Evolutionary conservation across 2,113 vertebrate species (phyloP).

Genomic region (Baryphthengus martii): DNA sequence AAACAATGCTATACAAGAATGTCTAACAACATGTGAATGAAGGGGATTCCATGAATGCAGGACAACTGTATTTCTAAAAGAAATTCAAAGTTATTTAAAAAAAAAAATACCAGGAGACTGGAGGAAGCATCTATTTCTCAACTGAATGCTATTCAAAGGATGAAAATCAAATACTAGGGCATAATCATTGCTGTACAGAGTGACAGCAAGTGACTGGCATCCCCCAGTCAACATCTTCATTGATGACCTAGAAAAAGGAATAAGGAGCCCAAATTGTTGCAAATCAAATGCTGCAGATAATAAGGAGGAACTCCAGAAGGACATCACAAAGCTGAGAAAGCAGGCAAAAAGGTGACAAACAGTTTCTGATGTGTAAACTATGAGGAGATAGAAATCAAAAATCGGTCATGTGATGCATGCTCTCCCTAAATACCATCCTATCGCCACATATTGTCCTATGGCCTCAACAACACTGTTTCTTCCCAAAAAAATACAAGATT

Average conservation of each 20-base stretch:
- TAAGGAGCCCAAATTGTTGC: background rate
- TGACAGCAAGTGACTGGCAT: background rate
- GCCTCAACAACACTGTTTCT: background rate
- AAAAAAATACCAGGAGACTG: background rate
- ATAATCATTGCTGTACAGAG: background rate
- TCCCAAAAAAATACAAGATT: background rate
- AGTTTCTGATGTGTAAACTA: background rate
- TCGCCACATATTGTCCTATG: background rate
- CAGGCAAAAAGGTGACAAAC: background rate
- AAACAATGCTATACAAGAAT: rapidly evolving
- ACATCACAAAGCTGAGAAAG: background rate
- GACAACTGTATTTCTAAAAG: background rate
- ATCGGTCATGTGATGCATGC: rapidly evolving
- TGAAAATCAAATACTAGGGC: background rate
- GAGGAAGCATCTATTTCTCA: background rate
- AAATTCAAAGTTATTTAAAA: background rate
- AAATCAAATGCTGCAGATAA: background rate
- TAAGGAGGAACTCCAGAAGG: background rate
- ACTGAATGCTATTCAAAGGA: background rate
- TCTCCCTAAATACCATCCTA: background rate
- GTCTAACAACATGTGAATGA: background rate
- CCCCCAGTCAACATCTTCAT: background rate
- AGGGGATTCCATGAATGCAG: rapidly evolving
- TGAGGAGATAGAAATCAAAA: background rate
- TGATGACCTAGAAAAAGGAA: background rate